Conservation (phyloP, 1,140 invertebrate species). For the Pseudomyrmex flavicornis region DNA sequence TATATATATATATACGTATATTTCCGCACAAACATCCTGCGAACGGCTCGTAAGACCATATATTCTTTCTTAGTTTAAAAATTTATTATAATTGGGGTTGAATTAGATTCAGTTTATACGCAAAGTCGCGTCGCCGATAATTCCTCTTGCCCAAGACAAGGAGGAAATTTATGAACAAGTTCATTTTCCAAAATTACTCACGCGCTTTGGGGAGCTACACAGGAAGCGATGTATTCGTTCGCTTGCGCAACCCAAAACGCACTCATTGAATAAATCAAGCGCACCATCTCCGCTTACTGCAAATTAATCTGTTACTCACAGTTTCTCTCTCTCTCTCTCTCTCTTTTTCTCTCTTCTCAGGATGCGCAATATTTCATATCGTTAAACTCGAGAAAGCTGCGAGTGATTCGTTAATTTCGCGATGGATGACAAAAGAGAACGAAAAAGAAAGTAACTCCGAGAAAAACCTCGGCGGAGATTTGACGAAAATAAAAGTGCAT, state of each 20-base stretch:
- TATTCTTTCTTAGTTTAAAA: too few relatives aligned
- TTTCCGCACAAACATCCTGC: too few relatives aligned
- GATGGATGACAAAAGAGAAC: not conserved
- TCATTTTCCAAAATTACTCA: conserved; percentile 40
- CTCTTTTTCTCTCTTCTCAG: too few relatives aligned
- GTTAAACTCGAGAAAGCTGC: not conserved
- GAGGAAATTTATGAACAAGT: conserved; percentile 49
- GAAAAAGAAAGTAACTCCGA: not conserved
- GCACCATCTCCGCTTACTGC: not conserved
- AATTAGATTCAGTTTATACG: conserved; percentile 5
- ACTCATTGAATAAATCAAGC: conserved; percentile 40
- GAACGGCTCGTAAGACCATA: too few relatives aligned
- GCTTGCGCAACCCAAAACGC: conserved; percentile 9
- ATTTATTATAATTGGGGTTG: conserved; percentile 37
- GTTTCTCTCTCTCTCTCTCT: too few relatives aligned
- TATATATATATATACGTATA: too few relatives aligned
- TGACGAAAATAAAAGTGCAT: not conserved
- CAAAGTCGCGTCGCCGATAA: not conserved
- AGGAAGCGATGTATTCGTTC: conserved; percentile 43
- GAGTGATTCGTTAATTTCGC: not conserved
- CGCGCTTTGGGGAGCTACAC: not conserved
- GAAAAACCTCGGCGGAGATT: not conserved
- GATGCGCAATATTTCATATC: not conserved
- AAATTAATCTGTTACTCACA: conserved; percentile 53
- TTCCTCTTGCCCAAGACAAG: conserved; percentile 11